A percentile compares a stretch with the other conserved stretches of the same genome.
phyloP scores from a whole-genome alignment of 2,888 invertebrate genomes.

The Frankliniella fusca region DNA sequence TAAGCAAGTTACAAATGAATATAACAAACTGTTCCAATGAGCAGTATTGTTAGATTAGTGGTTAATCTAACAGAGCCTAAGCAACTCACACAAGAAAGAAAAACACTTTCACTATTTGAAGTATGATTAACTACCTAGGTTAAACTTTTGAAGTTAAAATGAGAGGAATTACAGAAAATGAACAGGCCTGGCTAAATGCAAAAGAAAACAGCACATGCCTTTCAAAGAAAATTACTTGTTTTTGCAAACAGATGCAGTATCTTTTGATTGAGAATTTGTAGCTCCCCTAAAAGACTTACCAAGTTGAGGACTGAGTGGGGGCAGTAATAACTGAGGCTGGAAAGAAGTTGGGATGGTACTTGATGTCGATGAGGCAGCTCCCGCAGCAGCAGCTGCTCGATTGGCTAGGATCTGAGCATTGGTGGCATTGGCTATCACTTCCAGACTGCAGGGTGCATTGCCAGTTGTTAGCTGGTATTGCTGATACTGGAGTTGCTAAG shows the following conservation, averaged over 20 bases:
- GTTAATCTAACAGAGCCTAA: conserved; percentile 13
- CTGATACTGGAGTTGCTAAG: conserved; percentile 44
- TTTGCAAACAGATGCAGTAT: neutral
- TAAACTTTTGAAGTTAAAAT: neutral
- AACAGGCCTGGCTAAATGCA: neutral
- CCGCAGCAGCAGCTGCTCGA: conserved; percentile 18
- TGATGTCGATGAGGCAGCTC: neutral
- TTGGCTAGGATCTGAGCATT: conserved; percentile 21
- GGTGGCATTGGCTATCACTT: conserved; percentile 30
- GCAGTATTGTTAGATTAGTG: conserved; percentile 15
- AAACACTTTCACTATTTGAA: neutral
- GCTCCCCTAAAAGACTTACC: conserved; percentile 12
- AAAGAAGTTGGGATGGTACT: conserved; percentile 8
- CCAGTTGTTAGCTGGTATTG: conserved; percentile 43
- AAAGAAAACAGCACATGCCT: neutral
- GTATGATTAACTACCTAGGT: neutral
- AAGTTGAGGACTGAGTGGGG: conserved; percentile 27
- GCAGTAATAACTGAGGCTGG: conserved; percentile 31
- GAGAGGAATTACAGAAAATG: neutral
- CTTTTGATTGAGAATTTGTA: neutral
- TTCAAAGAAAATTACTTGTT: neutral
- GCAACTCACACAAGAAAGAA: neutral
- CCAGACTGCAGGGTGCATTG: conserved; percentile 26
- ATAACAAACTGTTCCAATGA: neutral
- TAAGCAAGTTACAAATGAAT: neutral